Conservation (phyloP, 2,797 vertebrate genomes). For the Galaxias olidus region DNA sequence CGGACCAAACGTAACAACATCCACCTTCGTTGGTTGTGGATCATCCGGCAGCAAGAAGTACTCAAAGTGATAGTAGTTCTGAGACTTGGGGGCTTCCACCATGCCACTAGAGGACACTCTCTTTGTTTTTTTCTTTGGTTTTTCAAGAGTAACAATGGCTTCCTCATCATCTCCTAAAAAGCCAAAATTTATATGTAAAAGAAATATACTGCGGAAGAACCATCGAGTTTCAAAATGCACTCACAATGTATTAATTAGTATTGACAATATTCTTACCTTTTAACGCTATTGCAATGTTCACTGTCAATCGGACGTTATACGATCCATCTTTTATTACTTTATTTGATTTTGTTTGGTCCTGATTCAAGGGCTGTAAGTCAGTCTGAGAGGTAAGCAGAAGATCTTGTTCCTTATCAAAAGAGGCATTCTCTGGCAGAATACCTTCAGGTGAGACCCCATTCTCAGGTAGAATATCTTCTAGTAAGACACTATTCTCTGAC, state of each 20-base stretch:
- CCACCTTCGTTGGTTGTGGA: slow-evolving; percentile 64
- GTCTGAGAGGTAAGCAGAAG: background rate
- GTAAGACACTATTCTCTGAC: no score
- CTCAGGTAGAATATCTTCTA: no score
- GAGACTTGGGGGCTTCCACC: slow-evolving; percentile 42
- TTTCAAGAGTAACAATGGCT: slow-evolving; percentile 26
- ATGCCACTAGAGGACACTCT: slow-evolving; percentile 14
- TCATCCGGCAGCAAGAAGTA: slow-evolving; percentile 78
- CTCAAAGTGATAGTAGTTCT: slow-evolving; percentile 78
- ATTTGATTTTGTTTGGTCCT: background rate
- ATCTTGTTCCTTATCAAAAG: slow-evolving; percentile 1
- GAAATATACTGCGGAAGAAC: no score
- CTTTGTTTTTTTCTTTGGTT: slow-evolving; percentile 25
- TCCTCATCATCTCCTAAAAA: slow-evolving; percentile 54
- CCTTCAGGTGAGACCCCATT: no score
- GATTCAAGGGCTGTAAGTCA: slow-evolving; percentile 14
- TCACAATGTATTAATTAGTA: no score
- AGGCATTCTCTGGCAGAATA: slow-evolving; percentile 1
- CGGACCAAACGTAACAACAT: slow-evolving; percentile 74
- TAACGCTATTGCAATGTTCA: slow-evolving; percentile 64
- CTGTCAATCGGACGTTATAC: slow-evolving; percentile 59
- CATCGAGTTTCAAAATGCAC: no score
- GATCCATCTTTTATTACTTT: slow-evolving; percentile 29
- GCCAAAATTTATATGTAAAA: slow-evolving; percentile 9
- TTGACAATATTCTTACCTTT: slow-evolving; percentile 58